Conservation (phyloP, 2,888 invertebrate genomes). For the Carabus problematicus region DNA sequence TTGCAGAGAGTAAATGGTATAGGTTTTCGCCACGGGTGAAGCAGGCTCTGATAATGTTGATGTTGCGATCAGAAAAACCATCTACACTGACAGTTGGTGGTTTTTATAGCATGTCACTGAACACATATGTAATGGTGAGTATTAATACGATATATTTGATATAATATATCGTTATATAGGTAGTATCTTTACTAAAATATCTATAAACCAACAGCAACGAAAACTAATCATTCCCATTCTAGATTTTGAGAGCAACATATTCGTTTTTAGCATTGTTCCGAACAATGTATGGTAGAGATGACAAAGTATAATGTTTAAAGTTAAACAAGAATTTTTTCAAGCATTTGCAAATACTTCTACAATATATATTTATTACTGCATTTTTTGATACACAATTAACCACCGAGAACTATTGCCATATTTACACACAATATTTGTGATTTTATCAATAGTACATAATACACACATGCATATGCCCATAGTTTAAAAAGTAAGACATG, state of each 20-base stretch:
- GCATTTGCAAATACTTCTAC: too few relatives aligned
- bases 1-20: slow-evolving; percentile 19
- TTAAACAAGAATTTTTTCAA: too few relatives aligned
- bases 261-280: slow-evolving; percentile 26
- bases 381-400: too few relatives aligned
- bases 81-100: slow-evolving; percentile 9
- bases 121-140: slow-evolving; percentile 19
- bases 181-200: neutral
- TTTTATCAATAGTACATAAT: too few relatives aligned
- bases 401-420: too few relatives aligned
- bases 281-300: slow-evolving; percentile 4
- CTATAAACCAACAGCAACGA: neutral
- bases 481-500: too few relatives aligned
- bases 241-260: slow-evolving; percentile 26
- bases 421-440: too few relatives aligned
- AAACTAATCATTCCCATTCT: neutral
- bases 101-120: slow-evolving; percentile 16
- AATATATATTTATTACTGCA: too few relatives aligned
- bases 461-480: too few relatives aligned
- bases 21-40: slow-evolving; percentile 10
- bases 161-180: neutral
- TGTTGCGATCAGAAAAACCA: slow-evolving; percentile 14
- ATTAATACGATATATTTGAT: neutral
- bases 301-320: too few relatives aligned
- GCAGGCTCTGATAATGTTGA: slow-evolving; percentile 5